These are phyloP conservation scores for Euthynnus affinis DNA, from an alignment of 2,797 vertebrate species.

Conservation along the genomic window DNA sequence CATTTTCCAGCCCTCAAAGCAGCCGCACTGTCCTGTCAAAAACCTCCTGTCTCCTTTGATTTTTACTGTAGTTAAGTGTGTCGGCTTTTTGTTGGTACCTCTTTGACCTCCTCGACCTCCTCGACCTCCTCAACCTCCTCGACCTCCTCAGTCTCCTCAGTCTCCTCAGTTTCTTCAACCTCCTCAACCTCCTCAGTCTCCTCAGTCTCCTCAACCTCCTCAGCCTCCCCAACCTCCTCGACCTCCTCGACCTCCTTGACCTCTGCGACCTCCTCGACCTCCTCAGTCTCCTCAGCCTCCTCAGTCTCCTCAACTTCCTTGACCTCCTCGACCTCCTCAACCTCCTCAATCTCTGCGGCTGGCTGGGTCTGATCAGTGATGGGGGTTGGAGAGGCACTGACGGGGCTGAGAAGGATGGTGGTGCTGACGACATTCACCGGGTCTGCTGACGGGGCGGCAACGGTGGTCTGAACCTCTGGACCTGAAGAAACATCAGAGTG, in stretches of 20 bases:
- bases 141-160: too few relatives aligned
- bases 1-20: background rate
- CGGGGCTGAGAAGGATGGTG: slow-evolving; percentile 52
- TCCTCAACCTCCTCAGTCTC: slow-evolving; percentile 36
- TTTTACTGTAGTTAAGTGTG: background rate
- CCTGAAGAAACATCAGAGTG: slow-evolving; percentile 4
- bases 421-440: slow-evolving; percentile 27
- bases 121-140: too few relatives aligned
- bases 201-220: too few relatives aligned
- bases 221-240: too few relatives aligned
- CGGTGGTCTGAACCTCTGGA: slow-evolving; percentile 19
- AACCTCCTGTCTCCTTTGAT: slow-evolving; percentile 7
- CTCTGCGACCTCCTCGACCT: too few relatives aligned
- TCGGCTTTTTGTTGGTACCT: slow-evolving; percentile 72
- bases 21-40: background rate
- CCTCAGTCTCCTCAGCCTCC: slow-evolving; percentile 71
- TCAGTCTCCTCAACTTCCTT: too few relatives aligned
- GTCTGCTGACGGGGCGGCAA: slow-evolving; percentile 17
- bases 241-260: too few relatives aligned
- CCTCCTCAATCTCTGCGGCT: slow-evolving; percentile 74
- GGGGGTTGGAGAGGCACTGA: slow-evolving; percentile 67
- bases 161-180: too few relatives aligned
- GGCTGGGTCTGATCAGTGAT: slow-evolving; percentile 68
- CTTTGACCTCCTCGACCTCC: slow-evolving; percentile 30
- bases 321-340: slow-evolving; percentile 73